Percentiles rank a stretch among this genome's conserved stretches.
Evolutionary conservation across 2,113 vertebrate genomes (phyloP).

Genomic region (Phoxinus phoxinus): DNA sequence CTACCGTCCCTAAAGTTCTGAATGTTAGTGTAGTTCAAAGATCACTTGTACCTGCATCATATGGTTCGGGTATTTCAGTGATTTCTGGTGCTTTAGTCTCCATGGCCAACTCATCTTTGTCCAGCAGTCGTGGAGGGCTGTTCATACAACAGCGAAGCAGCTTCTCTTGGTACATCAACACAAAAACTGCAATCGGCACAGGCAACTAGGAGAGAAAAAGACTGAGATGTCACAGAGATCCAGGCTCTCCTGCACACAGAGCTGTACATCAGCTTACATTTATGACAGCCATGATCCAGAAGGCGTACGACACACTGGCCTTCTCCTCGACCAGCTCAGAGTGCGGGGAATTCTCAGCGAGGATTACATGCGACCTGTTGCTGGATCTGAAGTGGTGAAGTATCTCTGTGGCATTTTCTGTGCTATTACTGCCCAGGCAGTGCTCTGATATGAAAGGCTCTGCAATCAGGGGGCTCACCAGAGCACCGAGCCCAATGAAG

Average conservation of each 20-base stretch:
- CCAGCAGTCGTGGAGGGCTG: slow-evolving; percentile 76
- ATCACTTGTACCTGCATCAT: neutral
- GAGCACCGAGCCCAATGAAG: slow-evolving; percentile 92
- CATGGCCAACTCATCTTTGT: slow-evolving; percentile 89
- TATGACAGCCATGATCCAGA: slow-evolving; percentile 98
- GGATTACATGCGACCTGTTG: slow-evolving; percentile 56
- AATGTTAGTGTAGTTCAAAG: too few species aligned
- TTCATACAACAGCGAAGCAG: slow-evolving; percentile 81
- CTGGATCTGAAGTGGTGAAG: slow-evolving; percentile 83
- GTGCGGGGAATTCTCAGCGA: slow-evolving; percentile 13
- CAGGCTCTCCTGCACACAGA: neutral
- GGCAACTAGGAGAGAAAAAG: slow-evolving; percentile 79
- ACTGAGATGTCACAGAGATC: neutral
- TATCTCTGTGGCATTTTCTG: slow-evolving; percentile 75
- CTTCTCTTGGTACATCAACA: slow-evolving; percentile 87
- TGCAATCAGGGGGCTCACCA: slow-evolving; percentile 93
- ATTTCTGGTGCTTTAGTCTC: slow-evolving; percentile 75
- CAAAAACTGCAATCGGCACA: slow-evolving; percentile 88
- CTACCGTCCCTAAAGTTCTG: too few species aligned
- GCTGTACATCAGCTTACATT: slow-evolving; percentile 80
- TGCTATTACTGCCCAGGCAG: slow-evolving; percentile 82
- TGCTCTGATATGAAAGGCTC: slow-evolving; percentile 94
- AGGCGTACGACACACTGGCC: slow-evolving; percentile 87
- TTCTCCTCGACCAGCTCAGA: slow-evolving; percentile 65
- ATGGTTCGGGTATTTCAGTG: slow-evolving; percentile 58